Conservation (phyloP, 2,113 vertebrate genomes). For the Spea bombifrons region DNA sequence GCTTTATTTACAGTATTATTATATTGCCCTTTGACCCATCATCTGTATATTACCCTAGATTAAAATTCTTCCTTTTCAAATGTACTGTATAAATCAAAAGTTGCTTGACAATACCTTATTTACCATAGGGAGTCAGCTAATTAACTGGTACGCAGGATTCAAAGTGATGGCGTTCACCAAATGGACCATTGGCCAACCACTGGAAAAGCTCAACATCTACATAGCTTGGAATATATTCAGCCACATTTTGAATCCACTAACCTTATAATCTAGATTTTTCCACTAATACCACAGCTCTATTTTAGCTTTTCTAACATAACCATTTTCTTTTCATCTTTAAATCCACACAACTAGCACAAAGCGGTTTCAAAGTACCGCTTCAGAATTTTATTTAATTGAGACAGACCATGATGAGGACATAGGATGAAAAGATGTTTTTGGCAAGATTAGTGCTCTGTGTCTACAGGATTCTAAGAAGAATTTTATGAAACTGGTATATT, state of each 20-base stretch:
- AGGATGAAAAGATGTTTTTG: background rate
- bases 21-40: too few species aligned
- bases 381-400: background rate
- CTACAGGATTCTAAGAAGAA: background rate
- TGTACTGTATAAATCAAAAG: too few species aligned
- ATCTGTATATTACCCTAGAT: too few species aligned
- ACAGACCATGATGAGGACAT: background rate
- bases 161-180: background rate
- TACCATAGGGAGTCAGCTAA: too few species aligned
- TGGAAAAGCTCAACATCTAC: background rate
- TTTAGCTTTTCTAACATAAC: background rate
- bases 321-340: background rate
- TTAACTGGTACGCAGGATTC: too few species aligned
- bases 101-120: too few species aligned
- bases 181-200: background rate
- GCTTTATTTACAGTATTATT: too few species aligned
- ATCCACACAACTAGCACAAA: background rate
- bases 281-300: conserved; percentile 1
- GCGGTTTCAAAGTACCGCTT: background rate
- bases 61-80: too few species aligned
- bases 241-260: background rate
- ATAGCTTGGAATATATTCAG: background rate
- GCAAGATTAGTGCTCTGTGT: background rate
- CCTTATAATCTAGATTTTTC: background rate
- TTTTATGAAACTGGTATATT: background rate